Conservation (phyloP, 2,113 vertebrate genomes). For the Suncus etruscus region DNA sequence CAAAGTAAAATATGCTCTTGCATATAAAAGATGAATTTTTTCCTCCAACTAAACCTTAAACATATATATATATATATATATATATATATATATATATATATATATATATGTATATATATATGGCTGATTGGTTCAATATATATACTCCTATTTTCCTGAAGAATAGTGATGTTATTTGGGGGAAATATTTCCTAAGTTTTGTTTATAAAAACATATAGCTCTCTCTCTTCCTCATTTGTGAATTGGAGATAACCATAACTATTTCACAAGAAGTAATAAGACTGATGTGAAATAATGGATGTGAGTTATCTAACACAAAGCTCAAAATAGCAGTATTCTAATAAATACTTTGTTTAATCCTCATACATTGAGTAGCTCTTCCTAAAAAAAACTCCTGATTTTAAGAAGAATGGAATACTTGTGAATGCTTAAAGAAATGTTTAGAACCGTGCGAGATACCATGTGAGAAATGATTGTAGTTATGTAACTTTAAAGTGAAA, state of each 20-base stretch:
- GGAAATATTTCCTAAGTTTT: background rate
- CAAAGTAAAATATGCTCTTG: too few species aligned
- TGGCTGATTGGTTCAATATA: too few species aligned
- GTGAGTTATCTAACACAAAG: background rate
- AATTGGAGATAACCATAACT: background rate
- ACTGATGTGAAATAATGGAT: background rate
- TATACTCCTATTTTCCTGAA: background rate
- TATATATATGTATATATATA: too few species aligned
- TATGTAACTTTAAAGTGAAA: slow-evolving; percentile 5
- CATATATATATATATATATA: too few species aligned
- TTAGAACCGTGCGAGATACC: background rate
- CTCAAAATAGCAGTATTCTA: background rate
- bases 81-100: too few species aligned
- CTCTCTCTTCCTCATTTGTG: background rate
- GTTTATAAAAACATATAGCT: too few species aligned
- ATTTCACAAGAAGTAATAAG: background rate
- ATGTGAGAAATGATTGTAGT: slow-evolving; percentile 17
- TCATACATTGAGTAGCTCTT: background rate
- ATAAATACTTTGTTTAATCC: background rate
- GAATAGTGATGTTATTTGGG: background rate
- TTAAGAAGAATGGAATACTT: background rate
- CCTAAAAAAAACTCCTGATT: background rate
- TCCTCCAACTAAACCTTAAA: too few species aligned
- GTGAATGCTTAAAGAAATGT: background rate
- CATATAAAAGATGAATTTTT: too few species aligned